These are phyloP conservation scores for Drosophila leonis DNA, from an alignment of 2,888 invertebrate genomes.

Conservation along the genomic window DNA sequence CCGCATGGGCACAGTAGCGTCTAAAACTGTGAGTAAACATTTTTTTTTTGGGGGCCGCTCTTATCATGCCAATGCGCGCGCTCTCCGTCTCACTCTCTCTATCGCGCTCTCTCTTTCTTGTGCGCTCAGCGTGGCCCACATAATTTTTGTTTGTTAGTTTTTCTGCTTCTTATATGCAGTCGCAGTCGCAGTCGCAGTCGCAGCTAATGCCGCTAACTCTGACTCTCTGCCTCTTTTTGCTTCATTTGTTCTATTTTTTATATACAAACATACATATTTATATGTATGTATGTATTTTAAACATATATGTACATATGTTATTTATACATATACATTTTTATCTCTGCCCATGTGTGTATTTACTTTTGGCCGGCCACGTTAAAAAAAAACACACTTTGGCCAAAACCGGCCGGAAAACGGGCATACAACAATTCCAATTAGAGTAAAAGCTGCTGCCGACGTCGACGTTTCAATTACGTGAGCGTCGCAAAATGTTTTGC, in stretches of 20 bases:
- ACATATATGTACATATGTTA: background rate
- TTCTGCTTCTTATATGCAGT: slow-evolving; percentile 65
- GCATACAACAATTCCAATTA: slow-evolving; percentile 77
- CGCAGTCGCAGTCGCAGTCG: slow-evolving; percentile 41
- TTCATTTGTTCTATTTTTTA: slow-evolving; percentile 59
- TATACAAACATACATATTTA: background rate
- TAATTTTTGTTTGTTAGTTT: slow-evolving; percentile 81
- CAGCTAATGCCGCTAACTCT: slow-evolving; percentile 31
- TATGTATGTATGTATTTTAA: background rate
- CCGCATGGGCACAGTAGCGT: slow-evolving; percentile 60
- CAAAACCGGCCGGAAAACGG: slow-evolving; percentile 78
- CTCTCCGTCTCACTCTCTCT: slow-evolving; percentile 4
- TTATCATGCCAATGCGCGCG: slow-evolving; percentile 34
- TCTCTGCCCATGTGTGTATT: slow-evolving; percentile 14
- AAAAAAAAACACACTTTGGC: slow-evolving; percentile 43
- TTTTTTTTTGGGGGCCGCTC: slow-evolving; percentile 39
- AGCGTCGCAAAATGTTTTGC: slow-evolving; percentile 43
- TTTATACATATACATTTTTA: slow-evolving; percentile 20
- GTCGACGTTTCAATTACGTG: slow-evolving; percentile 73
- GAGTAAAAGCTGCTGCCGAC: slow-evolving; percentile 61
- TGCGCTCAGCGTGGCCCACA: slow-evolving; percentile 70
- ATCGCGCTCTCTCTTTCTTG: slow-evolving; percentile 29
- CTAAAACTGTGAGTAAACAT: slow-evolving; percentile 63
- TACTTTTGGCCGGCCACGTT: slow-evolving; percentile 73
- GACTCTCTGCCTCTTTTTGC: slow-evolving; percentile 30